phyloP scores from a whole-genome alignment of 2,888 invertebrate genomes.

The Erannis defoliaria region DNA sequence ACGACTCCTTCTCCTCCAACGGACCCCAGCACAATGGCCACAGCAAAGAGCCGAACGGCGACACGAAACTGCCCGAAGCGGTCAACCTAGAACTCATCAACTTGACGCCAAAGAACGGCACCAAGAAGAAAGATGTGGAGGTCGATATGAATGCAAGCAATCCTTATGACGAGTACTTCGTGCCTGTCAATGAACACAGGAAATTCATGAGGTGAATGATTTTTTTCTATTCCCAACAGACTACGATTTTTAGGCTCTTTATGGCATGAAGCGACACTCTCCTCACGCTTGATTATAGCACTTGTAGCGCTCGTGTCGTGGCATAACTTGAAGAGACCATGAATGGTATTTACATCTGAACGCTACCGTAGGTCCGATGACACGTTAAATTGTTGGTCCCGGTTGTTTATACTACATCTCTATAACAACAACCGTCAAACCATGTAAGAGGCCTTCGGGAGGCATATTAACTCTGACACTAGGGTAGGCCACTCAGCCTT shows the following conservation, averaged over 20 bases:
- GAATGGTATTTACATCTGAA: too few species aligned
- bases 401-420: too few species aligned
- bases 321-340: too few species aligned
- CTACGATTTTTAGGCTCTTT: neutral
- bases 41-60: constrained; percentile 70
- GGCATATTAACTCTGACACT: too few species aligned
- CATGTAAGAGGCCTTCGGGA: too few species aligned
- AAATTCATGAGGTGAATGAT: constrained; percentile 92
- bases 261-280: too few species aligned
- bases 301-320: too few species aligned
- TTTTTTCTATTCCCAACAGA: neutral
- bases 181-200: constrained; percentile 94
- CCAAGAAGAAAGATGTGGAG: constrained; percentile 89
- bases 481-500: too few species aligned
- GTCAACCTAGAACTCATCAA: constrained; percentile 93
- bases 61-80: constrained; percentile 87
- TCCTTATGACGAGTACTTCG: constrained; percentile 94
- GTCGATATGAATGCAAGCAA: constrained; percentile 89
- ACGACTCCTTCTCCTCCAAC: constrained; percentile 82
- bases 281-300: too few species aligned
- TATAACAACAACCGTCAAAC: too few species aligned
- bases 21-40: constrained; percentile 72
- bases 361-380: too few species aligned
- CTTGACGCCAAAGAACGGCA: constrained; percentile 88
- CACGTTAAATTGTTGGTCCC: too few species aligned